phyloP scores from a whole-genome alignment of 2,797 vertebrate species.

The Lacerta viridis region DNA sequence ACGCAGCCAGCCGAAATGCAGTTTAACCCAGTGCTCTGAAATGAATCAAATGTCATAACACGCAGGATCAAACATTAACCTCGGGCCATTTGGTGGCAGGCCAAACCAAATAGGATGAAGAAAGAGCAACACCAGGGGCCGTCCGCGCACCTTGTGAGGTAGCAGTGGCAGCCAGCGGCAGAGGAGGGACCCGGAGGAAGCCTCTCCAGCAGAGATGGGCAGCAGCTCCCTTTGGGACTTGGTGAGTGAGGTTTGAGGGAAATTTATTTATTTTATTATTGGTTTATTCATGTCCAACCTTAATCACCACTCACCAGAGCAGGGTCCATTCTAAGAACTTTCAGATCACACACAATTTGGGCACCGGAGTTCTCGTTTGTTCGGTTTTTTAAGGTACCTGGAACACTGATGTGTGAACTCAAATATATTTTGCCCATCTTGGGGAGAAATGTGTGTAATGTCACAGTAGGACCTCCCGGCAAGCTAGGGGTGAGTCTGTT shows the following conservation, averaged over 20 bases:
- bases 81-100: constrained; percentile 22
- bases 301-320: too few relatives aligned
- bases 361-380: not conserved
- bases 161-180: constrained; percentile 31
- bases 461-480: too few relatives aligned
- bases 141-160: not conserved
- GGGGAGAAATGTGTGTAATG: not conserved
- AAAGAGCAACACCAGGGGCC: constrained; percentile 11
- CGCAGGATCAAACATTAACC: constrained; percentile 66
- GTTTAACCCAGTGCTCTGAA: not conserved
- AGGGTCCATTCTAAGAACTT: too few relatives aligned
- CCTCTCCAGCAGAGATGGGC: constrained; percentile 48
- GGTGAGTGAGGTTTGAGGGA: constrained; percentile 47
- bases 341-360: not conserved
- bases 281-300: not conserved
- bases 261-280: not conserved
- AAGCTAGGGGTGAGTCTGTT: not conserved
- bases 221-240: constrained; percentile 54
- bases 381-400: not conserved
- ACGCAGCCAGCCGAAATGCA: not conserved
- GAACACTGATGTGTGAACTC: too few relatives aligned
- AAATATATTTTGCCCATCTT: not conserved
- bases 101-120: constrained; percentile 44
- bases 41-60: constrained; percentile 38
- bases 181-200: not conserved